Evolutionary conservation across 92 coral and sea anemone genomes (phyloP).

Genomic region (Zoanthus sociatus): DNA sequence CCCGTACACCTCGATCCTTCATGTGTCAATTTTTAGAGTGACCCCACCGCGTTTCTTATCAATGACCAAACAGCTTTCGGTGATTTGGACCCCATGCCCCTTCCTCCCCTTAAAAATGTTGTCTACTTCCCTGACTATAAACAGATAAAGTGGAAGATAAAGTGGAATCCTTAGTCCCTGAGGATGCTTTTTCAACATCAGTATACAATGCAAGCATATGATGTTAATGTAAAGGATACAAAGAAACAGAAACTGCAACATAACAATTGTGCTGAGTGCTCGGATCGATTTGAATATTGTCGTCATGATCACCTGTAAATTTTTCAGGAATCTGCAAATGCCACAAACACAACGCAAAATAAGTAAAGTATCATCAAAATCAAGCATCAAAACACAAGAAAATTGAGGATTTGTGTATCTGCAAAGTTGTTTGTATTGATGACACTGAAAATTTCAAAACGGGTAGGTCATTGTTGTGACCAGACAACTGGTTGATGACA

Average conservation of each 20-base stretch:
- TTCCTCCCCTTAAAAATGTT: too few relatives aligned
- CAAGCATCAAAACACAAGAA: background rate
- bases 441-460: background rate
- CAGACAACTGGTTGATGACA: too few relatives aligned
- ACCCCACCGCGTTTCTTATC: too few relatives aligned
- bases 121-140: too few relatives aligned
- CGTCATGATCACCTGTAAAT: slow-evolving; percentile 98
- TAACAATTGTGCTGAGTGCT: slow-evolving; percentile 97
- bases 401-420: background rate
- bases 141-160: too few relatives aligned
- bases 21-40: too few relatives aligned
- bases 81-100: too few relatives aligned
- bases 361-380: background rate
- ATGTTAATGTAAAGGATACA: slow-evolving; percentile 79
- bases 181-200: background rate
- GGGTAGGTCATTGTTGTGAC: too few relatives aligned
- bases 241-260: slow-evolving; percentile 92
- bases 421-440: background rate
- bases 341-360: too few relatives aligned
- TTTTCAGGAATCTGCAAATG: slow-evolving; percentile 79
- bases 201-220: background rate
- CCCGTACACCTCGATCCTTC: too few relatives aligned
- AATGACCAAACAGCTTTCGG: too few relatives aligned
- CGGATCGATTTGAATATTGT: slow-evolving; percentile 96
- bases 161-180: too few relatives aligned